These are phyloP conservation scores for Rhegmatorhina hoffmannsi DNA, from an alignment of 2,113 vertebrate genomes.

Conservation along the genomic window DNA sequence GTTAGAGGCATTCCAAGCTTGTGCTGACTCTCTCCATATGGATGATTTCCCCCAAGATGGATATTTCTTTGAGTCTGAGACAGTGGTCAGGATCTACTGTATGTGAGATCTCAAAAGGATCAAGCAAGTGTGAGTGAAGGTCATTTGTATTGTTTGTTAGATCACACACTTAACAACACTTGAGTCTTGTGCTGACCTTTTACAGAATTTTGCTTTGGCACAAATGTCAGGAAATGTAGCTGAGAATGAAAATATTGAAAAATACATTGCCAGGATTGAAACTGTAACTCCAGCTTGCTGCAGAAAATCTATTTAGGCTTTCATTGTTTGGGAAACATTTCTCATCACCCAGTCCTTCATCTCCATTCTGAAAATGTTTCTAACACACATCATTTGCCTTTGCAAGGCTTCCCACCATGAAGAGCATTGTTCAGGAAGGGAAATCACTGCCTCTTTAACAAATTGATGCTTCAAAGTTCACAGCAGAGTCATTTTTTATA, in stretches of 20 bases:
- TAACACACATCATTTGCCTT: background rate
- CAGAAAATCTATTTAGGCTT: background rate
- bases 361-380: background rate
- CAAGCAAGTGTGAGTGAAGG: background rate
- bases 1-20: background rate
- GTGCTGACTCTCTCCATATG: background rate
- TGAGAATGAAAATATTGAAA: background rate
- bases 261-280: background rate
- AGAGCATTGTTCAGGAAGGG: background rate
- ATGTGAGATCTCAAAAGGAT: background rate
- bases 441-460: background rate
- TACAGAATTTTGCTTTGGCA: background rate
- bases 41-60: background rate
- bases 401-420: background rate
- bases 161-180: background rate
- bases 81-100: background rate
- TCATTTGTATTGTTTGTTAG: background rate
- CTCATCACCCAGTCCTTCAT: background rate
- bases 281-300: background rate
- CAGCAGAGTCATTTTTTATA: background rate
- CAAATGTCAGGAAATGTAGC: background rate
- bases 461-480: background rate
- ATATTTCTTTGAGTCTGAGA: background rate
- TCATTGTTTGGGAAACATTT: background rate
- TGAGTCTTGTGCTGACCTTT: background rate